Evolutionary conservation across 2,888 invertebrate genomes (phyloP), one percentile per base, ranked within the genome.

Genomic region (Xestia c-nigrum): DNA sequence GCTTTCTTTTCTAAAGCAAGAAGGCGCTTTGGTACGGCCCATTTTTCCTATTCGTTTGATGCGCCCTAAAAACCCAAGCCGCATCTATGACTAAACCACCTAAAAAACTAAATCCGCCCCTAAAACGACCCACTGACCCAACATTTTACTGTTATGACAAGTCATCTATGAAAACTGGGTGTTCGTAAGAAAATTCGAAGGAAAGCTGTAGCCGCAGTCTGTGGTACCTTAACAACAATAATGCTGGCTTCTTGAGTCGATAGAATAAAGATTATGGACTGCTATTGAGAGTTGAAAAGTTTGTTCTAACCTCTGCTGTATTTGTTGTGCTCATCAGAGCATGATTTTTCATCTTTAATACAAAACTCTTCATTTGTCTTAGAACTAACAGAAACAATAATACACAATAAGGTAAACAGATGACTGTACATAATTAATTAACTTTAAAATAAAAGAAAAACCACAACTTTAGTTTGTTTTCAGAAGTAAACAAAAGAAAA

Each of bases 301-400:
- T 67, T 67, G 5, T 40, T 10, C 31, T 43, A 72, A 92, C 93
- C 93, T 91, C 82, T 89, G 59, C 87, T 90, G 67, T 90, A 91
- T 85, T 88, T 92, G 59, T 90, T 89, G 40, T 86, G 72, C 59
- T 82, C 83, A 64, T 85, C 81, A n/a, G 81, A 76, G 74, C 92
- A 90, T 72, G 80, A 86, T 73, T 80, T 85, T 46, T 87, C 86
- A 75, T 88, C 75, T 64, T 83, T 81, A n/a, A 75, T 77, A 75
- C 91, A 91, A 69, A 80, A 84, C 21, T 91, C 86, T 65, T 83
- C 68, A 43, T 79, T 79, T 67, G 63, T 80, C 65, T 81, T 83
- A 12, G 85, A 81, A 66, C 70, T 78, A 52, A 86, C 83, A 63
- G 65, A 81, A 68, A 79, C 69, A 50, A 85, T 68, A 40, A 83